phyloP scores from a whole-genome alignment of 2,888 invertebrate species.

The Leptinotarsa haldemani region DNA sequence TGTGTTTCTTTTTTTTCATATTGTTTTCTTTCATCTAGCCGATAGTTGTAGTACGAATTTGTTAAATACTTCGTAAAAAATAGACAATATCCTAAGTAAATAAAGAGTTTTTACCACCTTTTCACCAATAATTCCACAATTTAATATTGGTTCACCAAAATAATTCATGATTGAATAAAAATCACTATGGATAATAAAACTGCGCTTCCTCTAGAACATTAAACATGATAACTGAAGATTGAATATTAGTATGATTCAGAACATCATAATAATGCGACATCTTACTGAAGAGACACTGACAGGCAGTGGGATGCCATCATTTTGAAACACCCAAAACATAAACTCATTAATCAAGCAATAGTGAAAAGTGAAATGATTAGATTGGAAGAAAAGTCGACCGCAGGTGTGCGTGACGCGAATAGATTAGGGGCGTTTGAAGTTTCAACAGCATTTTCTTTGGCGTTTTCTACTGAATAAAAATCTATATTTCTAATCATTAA shows the following conservation, averaged over 20 bases:
- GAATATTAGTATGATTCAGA: not conserved
- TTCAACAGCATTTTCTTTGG: slow-evolving; percentile 32
- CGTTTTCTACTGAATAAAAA: slow-evolving; percentile 1
- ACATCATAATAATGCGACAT: no score
- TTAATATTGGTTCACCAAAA: no score
- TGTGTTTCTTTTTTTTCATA: no score
- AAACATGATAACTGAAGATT: not conserved
- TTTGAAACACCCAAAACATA: slow-evolving; percentile 30
- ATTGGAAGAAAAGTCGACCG: slow-evolving; percentile 30
- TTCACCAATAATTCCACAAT: no score
- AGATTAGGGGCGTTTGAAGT: slow-evolving; percentile 32
- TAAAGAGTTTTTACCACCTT: no score
- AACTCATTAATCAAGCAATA: slow-evolving; percentile 26
- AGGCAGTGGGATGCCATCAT: slow-evolving; percentile 21
- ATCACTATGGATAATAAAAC: no score
- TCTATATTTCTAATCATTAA: slow-evolving; percentile 19
- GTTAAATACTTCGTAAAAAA: no score
- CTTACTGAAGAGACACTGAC: slow-evolving; percentile 4
- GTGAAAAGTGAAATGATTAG: slow-evolving; percentile 34
- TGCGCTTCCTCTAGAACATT: no score
- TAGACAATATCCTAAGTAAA: no score
- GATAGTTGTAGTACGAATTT: no score
- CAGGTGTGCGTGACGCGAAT: slow-evolving; percentile 32
- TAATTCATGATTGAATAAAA: no score
- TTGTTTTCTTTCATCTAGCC: no score